Base-by-base conservation (phyloP, 1,140 invertebrate species). In the Ganaspis sp. region DNA sequence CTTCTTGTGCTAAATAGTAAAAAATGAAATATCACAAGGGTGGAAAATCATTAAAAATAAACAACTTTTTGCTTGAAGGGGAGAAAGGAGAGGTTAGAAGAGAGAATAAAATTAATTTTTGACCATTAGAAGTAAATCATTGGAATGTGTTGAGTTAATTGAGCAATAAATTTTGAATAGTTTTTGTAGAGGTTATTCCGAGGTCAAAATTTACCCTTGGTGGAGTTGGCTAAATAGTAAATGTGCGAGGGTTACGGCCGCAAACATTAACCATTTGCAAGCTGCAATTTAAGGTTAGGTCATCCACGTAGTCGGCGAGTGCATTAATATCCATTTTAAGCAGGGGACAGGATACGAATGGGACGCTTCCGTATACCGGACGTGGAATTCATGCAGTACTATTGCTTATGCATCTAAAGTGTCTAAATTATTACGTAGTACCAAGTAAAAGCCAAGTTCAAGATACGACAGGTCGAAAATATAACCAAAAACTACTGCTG, bases 271-370 rank as follows among this genome's bases (percentile, higher is more conserved):
- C 73, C 80, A 83, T 87, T 84, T 79, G 87, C 85, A 87, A 88
- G 83, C 76, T 75, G 80, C 81, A 80, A 87, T 87, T 87, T 87
- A 87, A 87, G 82, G 84, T 81, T 82, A 76, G 81, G 74, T 83
- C 80, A 53, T 58, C 80, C 76, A 72, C 77, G 75, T 81, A 64
- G 29, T 75, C 54, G 49, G 74, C 40, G 78, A 80, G 81, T 79
- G 82, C 82, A 87, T 88, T 87, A 88, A 88, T 88, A 87, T 87
- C 86, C 82, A 85, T 87, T 87, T 86, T 82, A 84, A 87, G 72
- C 80, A 81, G 76, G 81, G 78, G 76, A 69, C 53, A 69, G 73
- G 53, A 70, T 81, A 78, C 76, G 73, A 58, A 58, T 58, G 53
- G 53, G 53, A 23, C 53, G 53, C 53, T 58, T 58, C 53, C 53